These are phyloP conservation scores for Bombus sylvicola DNA, from an alignment of 1,140 invertebrate species.

Conservation along the genomic window DNA sequence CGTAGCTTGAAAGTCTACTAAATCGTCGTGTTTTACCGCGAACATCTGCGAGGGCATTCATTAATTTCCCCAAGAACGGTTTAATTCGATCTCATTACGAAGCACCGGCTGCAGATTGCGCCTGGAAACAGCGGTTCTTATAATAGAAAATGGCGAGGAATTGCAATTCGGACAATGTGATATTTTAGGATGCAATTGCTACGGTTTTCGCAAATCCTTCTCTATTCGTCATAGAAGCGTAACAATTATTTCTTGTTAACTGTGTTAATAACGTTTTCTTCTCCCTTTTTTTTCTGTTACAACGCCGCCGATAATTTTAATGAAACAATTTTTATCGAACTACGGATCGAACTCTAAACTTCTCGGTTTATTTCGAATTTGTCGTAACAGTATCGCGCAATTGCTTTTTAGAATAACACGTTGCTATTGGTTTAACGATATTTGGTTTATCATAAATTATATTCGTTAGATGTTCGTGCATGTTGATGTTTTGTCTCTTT, in stretches of 20 bases:
- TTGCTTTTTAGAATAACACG: background rate
- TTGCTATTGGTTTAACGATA: background rate
- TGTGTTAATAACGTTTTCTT: background rate
- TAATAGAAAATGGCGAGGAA: background rate
- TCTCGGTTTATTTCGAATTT: too few relatives aligned
- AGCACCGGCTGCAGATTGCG: background rate
- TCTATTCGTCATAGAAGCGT: background rate
- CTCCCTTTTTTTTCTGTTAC: too few relatives aligned
- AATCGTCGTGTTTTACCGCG: constrained; percentile 12
- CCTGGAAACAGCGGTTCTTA: background rate
- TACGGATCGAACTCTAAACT: too few relatives aligned
- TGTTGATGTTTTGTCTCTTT: background rate
- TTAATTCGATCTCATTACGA: constrained; percentile 2
- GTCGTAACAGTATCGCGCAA: too few relatives aligned
- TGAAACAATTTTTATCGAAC: background rate
- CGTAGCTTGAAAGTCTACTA: background rate
- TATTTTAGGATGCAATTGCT: background rate
- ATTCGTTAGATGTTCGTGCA: too few relatives aligned
- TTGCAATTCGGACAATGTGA: background rate
- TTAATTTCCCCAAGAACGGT: background rate
- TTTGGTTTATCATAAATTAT: background rate
- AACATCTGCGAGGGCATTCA: background rate
- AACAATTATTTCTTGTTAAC: background rate
- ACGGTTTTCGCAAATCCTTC: background rate
- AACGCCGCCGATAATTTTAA: background rate